Evolutionary conservation across 2,113 vertebrate species (phyloP).

Genomic region (Circaetus gallicus): DNA sequence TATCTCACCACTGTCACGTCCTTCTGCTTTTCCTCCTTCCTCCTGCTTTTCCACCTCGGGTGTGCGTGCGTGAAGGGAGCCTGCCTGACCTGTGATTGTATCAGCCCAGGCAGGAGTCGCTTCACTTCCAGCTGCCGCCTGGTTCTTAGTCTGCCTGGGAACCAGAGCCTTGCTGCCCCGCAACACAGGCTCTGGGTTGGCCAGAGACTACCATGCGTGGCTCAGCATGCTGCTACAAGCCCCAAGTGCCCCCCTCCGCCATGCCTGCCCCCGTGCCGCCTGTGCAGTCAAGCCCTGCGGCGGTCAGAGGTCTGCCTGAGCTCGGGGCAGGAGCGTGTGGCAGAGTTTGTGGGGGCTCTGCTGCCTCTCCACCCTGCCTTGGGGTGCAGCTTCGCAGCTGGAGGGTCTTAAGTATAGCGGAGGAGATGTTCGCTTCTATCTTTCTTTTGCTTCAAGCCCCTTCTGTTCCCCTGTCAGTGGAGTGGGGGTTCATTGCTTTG

Average conservation of each 20-base stretch:
- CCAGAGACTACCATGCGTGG: accelerated
- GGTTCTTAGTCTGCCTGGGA: not conserved
- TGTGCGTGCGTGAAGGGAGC: not conserved
- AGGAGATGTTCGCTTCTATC: not conserved
- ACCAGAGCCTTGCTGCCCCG: not conserved
- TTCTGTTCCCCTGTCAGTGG: not conserved
- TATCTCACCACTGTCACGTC: slow-evolving; percentile 39
- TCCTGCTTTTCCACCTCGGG: not conserved
- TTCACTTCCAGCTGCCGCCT: not conserved
- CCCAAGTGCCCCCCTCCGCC: not conserved
- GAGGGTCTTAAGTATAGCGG: not conserved
- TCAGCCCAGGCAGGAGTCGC: not conserved
- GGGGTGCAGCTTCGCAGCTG: not conserved
- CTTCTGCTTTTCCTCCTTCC: slow-evolving; percentile 7
- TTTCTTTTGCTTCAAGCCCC: slow-evolving; percentile 7
- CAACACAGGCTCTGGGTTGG: not conserved
- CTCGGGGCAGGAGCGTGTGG: not conserved
- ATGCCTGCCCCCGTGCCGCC: not conserved
- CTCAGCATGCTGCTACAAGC: not conserved
- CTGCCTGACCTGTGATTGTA: not conserved
- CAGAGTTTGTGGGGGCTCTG: not conserved
- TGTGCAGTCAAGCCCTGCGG: not conserved
- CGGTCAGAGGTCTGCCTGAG: not conserved
- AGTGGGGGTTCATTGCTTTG: slow-evolving; percentile 38
- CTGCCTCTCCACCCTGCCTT: not conserved